Conservation (phyloP, 2,797 vertebrate genomes). For the Lycodopsis pacificus region DNA sequence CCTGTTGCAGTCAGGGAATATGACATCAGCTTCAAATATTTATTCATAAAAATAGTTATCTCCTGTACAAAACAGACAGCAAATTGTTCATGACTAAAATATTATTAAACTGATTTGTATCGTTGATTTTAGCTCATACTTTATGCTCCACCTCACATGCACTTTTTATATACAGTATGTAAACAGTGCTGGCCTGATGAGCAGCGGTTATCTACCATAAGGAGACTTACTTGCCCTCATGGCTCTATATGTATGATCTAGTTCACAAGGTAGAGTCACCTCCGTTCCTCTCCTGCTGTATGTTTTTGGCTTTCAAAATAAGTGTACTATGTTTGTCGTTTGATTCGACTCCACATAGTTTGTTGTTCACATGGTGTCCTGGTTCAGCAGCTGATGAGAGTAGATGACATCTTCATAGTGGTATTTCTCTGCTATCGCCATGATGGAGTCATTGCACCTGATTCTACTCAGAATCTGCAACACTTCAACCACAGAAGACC, state of each 20-base stretch:
- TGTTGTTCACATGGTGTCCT: conserved; percentile 54
- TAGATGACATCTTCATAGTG: conserved; percentile 85
- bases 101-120: not conserved
- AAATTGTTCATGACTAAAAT: conserved; percentile 6
- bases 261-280: not conserved
- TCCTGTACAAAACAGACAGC: conserved; percentile 35
- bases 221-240: not conserved
- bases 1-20: not conserved
- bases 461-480: conserved; percentile 87
- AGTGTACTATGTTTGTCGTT: not conserved
- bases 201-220: not conserved
- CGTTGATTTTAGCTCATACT: not conserved
- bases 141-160: not conserved
- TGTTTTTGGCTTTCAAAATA: not conserved
- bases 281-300: not conserved
- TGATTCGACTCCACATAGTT: not conserved
- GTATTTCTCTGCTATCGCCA: conserved; percentile 85
- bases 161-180: not conserved
- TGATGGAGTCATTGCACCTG: conserved; percentile 84
- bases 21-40: conserved; percentile 42
- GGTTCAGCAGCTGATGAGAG: conserved; percentile 77
- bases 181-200: conserved; percentile 5
- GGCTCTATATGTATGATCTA: not conserved
- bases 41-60: conserved; percentile 65
- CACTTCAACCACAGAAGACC: conserved; percentile 79